These are phyloP conservation scores for Ditylenchus weischeri DNA, from an alignment of 2,888 invertebrate species.

Conservation along the genomic window DNA sequence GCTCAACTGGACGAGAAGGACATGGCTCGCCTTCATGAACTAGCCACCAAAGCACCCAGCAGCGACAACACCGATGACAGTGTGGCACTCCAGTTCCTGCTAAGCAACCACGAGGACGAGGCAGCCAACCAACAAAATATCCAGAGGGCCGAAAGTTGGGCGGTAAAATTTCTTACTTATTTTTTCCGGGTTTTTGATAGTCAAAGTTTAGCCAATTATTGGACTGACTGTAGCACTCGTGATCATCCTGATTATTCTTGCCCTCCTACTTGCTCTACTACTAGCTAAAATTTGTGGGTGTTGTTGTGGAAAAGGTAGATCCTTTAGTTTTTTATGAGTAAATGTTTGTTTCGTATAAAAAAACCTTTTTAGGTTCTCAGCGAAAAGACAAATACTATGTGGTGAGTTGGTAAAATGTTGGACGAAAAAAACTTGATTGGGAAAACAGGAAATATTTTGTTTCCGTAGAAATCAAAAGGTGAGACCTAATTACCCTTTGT, in stretches of 20 bases:
- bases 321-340: not conserved
- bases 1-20: slow-evolving; percentile 51
- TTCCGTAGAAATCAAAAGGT: too few relatives aligned
- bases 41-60: slow-evolving; percentile 31
- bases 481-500: too few relatives aligned
- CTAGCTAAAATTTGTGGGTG: slow-evolving; percentile 38
- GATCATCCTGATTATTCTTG: slow-evolving; percentile 48
- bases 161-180: slow-evolving; percentile 27
- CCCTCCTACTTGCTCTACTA: slow-evolving; percentile 45
- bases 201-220: slow-evolving; percentile 46
- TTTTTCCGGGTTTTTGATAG: not conserved
- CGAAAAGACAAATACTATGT: slow-evolving; percentile 50
- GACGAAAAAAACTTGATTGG: too few relatives aligned
- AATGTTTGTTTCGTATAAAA: too few relatives aligned
- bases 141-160: slow-evolving; percentile 43
- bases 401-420: too few relatives aligned
- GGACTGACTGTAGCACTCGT: slow-evolving; percentile 51
- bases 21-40: slow-evolving; percentile 49
- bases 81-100: slow-evolving; percentile 18
- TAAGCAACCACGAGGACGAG: slow-evolving; percentile 20
- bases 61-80: slow-evolving; percentile 16
- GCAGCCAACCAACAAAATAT: slow-evolving; percentile 17
- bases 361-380: not conserved
- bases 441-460: too few relatives aligned
- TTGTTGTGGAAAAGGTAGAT: slow-evolving; percentile 24